A percentile compares a stretch with the other conserved stretches of the same genome.
phyloP scores from a whole-genome alignment of 2,797 vertebrate genomes.

The Enteromius mattozi region DNA sequence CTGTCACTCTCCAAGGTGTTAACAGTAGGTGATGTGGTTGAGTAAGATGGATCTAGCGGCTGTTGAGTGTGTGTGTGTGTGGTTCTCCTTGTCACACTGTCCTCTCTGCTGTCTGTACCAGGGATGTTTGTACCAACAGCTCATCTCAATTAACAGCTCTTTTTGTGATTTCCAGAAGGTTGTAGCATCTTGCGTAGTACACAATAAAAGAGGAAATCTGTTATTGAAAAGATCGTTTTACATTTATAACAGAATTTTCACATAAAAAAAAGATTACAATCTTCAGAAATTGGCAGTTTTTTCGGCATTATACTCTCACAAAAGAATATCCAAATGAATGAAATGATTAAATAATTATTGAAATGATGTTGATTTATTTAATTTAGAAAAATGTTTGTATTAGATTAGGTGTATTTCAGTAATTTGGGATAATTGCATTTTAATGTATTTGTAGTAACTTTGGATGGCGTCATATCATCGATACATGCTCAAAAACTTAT shows the following conservation, averaged over 20 bases:
- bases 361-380: neutral
- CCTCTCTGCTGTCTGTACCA: constrained; percentile 7
- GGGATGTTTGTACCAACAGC: constrained; percentile 18
- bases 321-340: neutral
- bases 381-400: neutral
- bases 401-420: neutral
- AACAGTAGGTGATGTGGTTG: constrained; percentile 27
- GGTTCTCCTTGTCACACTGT: constrained; percentile 4
- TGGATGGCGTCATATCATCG: neutral
- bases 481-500: neutral
- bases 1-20: constrained; percentile 28
- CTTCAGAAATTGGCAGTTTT: neutral
- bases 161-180: constrained; percentile 11
- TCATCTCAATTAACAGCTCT: constrained; percentile 24
- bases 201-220: neutral
- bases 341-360: too few relatives aligned
- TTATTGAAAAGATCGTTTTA: neutral
- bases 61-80: neutral
- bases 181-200: neutral
- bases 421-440: neutral
- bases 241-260: neutral
- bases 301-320: neutral
- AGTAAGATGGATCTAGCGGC: constrained; percentile 7
- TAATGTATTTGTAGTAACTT: neutral
- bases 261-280: neutral